Evolutionary conservation across 2,888 invertebrate species (phyloP), one percentile per base, ranked within the genome.

Genomic region (Pemphredon lugubris): DNA sequence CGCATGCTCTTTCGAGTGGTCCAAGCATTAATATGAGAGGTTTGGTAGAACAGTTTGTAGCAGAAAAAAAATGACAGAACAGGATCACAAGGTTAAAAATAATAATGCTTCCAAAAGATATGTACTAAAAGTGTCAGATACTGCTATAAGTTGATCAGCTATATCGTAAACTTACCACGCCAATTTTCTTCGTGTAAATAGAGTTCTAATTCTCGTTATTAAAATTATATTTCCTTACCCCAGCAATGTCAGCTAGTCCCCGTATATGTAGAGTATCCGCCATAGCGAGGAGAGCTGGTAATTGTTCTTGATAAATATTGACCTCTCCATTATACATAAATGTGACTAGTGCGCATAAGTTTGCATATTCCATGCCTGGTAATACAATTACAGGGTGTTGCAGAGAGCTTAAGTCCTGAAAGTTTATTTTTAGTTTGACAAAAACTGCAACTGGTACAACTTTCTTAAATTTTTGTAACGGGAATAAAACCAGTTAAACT

Each of bases 301-400:
- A 92, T 87, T 95, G 93, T 82, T 94, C 93, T 89, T 95, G 94
- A 72, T 95, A 95, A 26, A 96, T 95, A 69, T 96, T 95, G 84
- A 96, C 96, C 89, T 96, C 96, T 1, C 96, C 96, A 48, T 95
- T 95, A 90, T 96, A 96, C 94, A 96, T 96, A 90, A 96, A 96
- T 2, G 95, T 94, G 34, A 96, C 93, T 66, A 96, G 93, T 9
- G 96, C 94, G 57, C 93, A 92, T 64, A 95, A 90, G 86, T 95
- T 95, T n/a, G 93, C 91, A 72, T 92, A 93, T 66, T 93, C 93
- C 81, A 94, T 94, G 72, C 94, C 93, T 64, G 95, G 92, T 50
- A 95, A 92, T 61, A 95, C 93, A 40, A 95, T 94, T 40, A 95
- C 92, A 0, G 95, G 94, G 90, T 94, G 94, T 88, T 93, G 94